Evolutionary conservation across 2,888 invertebrate species (phyloP), one percentile per base, ranked within the genome.

Genomic region (Platycnemis pennipes): DNA sequence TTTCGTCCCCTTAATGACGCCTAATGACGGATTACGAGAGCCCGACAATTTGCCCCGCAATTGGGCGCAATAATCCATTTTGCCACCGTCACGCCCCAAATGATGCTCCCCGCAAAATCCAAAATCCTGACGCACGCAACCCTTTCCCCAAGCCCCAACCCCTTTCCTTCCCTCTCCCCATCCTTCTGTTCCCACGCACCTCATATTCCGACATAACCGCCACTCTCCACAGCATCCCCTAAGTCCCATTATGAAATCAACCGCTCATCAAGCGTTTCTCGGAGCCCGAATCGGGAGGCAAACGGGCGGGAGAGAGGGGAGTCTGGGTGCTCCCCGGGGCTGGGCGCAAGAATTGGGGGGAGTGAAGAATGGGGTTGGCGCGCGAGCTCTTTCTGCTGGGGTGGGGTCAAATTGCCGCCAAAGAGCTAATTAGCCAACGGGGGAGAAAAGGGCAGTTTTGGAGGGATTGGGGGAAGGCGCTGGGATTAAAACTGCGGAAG

Each of bases 231-330:
- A 49, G 89, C 89, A 37, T 44, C 91, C 91, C 44, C 63, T 63
- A 56, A 91, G 91, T 63, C n/a, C 91, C 42, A 91, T 63, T 91
- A 91, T 91, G 91, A 89, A 89, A 89, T 89, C 56, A 89, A 56
- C 44, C 91, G 91, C 63, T 91, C 91, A 91, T 91, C 91, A 63
- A 45, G 31, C 63, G 4, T 11, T 37, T 37, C 77, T 37, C 77
- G 1, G 77, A 26, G 77, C 1, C 8, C 8, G 77, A 37, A 77
- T 37, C 37, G 77, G 77, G 37, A 63, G 2, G 26, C n/a, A 63
- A 63, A 63, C 26, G 44, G 49, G 88, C 31, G 49, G 45, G 22
- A 26, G 88, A 46, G 19, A 45, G 88, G 0, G 88, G n/a, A 53
- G 5, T 13, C 31, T 31, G 16, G n/a, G 44, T 11, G 63, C 44